A percentile compares a stretch with the other conserved stretches of the same genome.
These are phyloP conservation scores for Gari tellinella DNA, from an alignment of 2,888 invertebrate genomes.

Conservation along the genomic window DNA sequence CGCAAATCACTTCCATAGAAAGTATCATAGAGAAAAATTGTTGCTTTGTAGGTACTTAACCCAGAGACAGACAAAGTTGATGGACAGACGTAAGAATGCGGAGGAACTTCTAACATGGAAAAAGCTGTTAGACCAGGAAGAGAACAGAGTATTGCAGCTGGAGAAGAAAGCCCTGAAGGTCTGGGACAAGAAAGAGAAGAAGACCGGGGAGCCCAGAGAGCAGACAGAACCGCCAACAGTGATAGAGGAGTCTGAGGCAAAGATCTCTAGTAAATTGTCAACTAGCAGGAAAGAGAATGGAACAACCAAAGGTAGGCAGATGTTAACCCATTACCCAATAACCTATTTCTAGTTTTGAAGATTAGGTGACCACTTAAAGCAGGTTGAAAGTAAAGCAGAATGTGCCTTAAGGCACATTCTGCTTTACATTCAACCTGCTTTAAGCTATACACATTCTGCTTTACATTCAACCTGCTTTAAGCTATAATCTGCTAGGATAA, in stretches of 20 bases:
- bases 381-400: too few relatives aligned
- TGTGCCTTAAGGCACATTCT: too few relatives aligned
- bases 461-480: too few relatives aligned
- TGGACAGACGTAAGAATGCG: conserved; percentile 81
- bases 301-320: conserved; percentile 44
- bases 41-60: conserved; percentile 79
- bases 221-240: conserved; percentile 31
- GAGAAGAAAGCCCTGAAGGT: conserved; percentile 81
- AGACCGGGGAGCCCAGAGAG: conserved; percentile 3
- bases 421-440: too few relatives aligned
- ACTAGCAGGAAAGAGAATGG: conserved; percentile 26
- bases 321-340: too few relatives aligned
- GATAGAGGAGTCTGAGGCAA: conserved; percentile 59
- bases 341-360: too few relatives aligned
- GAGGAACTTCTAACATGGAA: conserved; percentile 84
- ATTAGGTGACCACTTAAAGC: too few relatives aligned
- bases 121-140: conserved; percentile 82
- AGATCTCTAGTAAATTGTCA: conserved; percentile 18
- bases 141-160: conserved; percentile 78
- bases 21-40: too few relatives aligned
- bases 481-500: too few relatives aligned
- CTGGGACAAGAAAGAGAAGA: conserved; percentile 52
- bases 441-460: too few relatives aligned
- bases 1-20: too few relatives aligned
- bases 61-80: conserved; percentile 80